Conservation (phyloP, 2,797 vertebrate genomes). For the Capromys pilorides region DNA sequence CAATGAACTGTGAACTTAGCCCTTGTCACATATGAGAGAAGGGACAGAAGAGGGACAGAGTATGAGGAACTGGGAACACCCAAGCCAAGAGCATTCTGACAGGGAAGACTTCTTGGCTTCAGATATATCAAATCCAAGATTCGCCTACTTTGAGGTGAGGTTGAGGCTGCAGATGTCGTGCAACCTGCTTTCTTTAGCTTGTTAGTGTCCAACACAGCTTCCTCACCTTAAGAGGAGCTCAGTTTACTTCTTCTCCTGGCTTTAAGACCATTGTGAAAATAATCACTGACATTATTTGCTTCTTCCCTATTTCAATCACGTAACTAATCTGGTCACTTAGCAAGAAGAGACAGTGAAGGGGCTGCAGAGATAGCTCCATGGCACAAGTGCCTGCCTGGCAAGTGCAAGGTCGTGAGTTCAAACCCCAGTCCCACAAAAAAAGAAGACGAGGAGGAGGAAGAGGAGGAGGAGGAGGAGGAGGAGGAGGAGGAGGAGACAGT, state of each 20-base stretch:
- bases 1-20: not conserved
- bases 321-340: too few species aligned
- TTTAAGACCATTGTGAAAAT: not conserved
- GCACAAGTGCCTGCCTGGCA: too few species aligned
- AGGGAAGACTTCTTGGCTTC: not conserved
- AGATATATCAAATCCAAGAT: not conserved
- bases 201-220: accelerated
- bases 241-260: not conserved
- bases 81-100: not conserved
- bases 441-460: too few species aligned
- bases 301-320: not conserved
- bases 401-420: too few species aligned
- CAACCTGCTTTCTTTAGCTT: not conserved
- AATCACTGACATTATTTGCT: not conserved
- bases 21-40: not conserved
- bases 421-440: too few species aligned
- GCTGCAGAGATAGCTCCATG: too few species aligned
- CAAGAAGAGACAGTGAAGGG: too few species aligned
- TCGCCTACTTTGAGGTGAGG: not conserved
- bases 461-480: too few species aligned
- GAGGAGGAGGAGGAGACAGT: too few species aligned
- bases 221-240: accelerated
- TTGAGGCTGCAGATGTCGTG: not conserved
- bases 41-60: accelerated
- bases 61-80: not conserved